A percentile compares a stretch with the other conserved stretches of the same genome.
Evolutionary conservation across 2,797 vertebrate species (phyloP).

Genomic region (Morelia viridis): DNA sequence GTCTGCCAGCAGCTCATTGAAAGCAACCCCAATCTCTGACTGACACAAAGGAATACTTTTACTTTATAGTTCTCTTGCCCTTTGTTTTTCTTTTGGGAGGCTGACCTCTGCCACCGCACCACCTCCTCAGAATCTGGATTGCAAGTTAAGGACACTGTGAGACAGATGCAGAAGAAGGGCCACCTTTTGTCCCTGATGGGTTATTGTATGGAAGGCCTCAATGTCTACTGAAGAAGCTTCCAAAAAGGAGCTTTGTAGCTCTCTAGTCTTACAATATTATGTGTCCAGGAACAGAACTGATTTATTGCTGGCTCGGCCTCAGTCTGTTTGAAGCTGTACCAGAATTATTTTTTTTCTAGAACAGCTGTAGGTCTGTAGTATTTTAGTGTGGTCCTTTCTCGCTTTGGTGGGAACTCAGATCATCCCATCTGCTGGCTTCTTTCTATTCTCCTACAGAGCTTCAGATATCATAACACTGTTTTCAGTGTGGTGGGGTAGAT

Average conservation of each 20-base stretch:
- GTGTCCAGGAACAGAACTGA: neutral
- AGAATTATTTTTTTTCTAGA: neutral
- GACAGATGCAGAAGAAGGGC: neutral
- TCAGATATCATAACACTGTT: neutral
- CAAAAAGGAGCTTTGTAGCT: neutral
- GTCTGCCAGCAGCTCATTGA: neutral
- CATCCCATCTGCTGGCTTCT: neutral
- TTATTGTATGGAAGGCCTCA: neutral
- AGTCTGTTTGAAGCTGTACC: neutral
- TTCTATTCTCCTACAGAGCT: neutral
- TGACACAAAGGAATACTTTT: neutral
- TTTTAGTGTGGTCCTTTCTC: neutral
- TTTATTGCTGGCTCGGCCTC: neutral
- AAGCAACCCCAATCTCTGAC: neutral
- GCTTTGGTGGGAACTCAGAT: neutral
- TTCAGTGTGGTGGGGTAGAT: neutral
- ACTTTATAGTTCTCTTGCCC: neutral
- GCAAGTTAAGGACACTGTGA: neutral
- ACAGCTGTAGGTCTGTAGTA: neutral
- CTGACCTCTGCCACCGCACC: neutral
- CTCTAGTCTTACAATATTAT: neutral
- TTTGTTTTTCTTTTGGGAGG: neutral
- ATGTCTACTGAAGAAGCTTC: neutral
- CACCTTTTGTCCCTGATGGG: neutral
- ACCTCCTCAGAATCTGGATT: neutral